Base-by-base conservation (phyloP, 2,888 invertebrate genomes). In the Mystacides longicornis region DNA sequence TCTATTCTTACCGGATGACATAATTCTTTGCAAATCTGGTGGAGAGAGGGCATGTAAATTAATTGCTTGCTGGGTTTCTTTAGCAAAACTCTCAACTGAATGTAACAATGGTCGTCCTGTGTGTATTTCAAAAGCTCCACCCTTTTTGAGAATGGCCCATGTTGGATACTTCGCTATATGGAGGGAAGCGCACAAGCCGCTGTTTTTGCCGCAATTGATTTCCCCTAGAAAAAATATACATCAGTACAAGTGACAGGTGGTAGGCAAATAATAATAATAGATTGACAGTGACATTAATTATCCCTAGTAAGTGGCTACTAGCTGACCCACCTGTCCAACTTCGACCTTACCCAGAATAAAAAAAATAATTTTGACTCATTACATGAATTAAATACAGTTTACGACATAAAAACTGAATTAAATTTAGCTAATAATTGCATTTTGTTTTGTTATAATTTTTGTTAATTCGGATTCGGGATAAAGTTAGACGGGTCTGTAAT, bases 111-210 rank as follows among this genome's bases (percentile, higher is more conserved):
- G 74, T 61, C 82, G 70, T 64, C 86, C 87, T 67, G 85, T 83
- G 67, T 83, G 80, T 14, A 86, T 72, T 66, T 92, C 90, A 69
- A 87, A 86, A 0, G 83, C 86, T 2, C 90, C 89, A 20, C 84
- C 84, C 1, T 73, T 70, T 67, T 91, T 91, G 62, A 92, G 74
- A 4, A 89, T 75, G 14, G 81, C 85, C 81, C 89, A 89, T 16
- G 82, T 76, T 0, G 90, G 89, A 63, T 81, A 74, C 3, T 73
- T 68, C 3, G 74, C 73, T 2, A 82, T 74, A 63, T 83, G 81
- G 14, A 86, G 67, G 3, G 77, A 78, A 1, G 70, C 65, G 64
- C 87, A 87, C 1, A 86, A 67, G 20, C 73, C 71, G 0, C 72
- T 62, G 68, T 78, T 77, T 59, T 68, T 71, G 2, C 77, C 81